Evolutionary conservation across 2,113 vertebrate species (phyloP), one percentile per base, ranked within the genome.

Genomic region (Pelusios castaneus): DNA sequence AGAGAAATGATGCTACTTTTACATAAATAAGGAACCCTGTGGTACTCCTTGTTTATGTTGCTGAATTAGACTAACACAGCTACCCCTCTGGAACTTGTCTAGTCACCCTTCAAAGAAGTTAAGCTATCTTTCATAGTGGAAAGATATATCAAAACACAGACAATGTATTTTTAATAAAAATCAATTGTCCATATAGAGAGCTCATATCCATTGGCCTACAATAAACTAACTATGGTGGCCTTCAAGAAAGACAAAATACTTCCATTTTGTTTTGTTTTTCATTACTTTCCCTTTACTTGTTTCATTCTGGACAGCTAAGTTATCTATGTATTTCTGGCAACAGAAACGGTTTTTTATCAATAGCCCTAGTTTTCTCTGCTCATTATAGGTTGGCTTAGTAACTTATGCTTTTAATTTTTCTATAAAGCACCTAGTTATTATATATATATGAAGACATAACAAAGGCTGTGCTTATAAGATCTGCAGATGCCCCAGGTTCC

Each of bases 381-480:
- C 55, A 75, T 82, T 70, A 19, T 84, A 95, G 91, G 94, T 89
- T n/a, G 91, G 55, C 55, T 92, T 70, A 70, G 13, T 49, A 91
- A 96, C 91, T 94, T 95, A 94, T 91, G 82, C 1, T 87, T 95
- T 91, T 87, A 91, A 93, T 97, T 93, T 95, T 92, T 95, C 84
- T 85, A n/a, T 82, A 88, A 92, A 95, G 70, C 77, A 95, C 82
- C 84, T 87, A 88, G 6, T 80, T 9, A 82, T 60, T 12, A 94
- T 85, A 81, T 90, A 85, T 95, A 95, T 5, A 91, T 95, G 96
- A 91, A 27, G 79, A 83, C 83, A 41, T 56, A 96, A 94, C 27
- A 92, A 60, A 90, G 60, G 89, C 78, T 55, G 14, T 56, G 43
- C 12, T 87, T 89, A 81, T n/a, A 63, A 89, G 90, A n/a, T n/a